Evolutionary conservation across 1,140 invertebrate genomes (phyloP).

Genomic region (Danaus melanippus): DNA sequence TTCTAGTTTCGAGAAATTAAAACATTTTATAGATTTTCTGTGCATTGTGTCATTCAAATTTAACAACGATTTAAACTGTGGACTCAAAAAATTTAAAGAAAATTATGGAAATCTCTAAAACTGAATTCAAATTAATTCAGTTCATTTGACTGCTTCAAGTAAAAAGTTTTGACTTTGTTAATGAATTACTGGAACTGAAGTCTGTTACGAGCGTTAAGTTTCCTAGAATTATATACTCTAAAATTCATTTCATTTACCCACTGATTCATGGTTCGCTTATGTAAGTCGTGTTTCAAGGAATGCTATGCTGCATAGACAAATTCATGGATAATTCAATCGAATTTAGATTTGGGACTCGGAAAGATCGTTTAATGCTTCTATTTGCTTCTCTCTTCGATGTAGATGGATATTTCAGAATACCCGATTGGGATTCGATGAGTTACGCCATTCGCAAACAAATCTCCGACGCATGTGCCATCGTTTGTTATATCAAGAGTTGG

Average conservation of each 20-base stretch:
- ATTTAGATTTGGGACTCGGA: no score
- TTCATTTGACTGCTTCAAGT: no score
- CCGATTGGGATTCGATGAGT: conserved; percentile 50
- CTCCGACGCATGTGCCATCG: conserved; percentile 29
- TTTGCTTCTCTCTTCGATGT: not conserved
- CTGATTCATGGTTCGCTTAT: no score
- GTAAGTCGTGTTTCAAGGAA: no score
- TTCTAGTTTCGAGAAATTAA: conserved; percentile 25
- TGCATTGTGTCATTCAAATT: conserved; percentile 15
- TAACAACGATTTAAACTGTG: not conserved
- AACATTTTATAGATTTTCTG: conserved; percentile 18
- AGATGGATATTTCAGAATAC: conserved; percentile 27
- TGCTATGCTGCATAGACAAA: no score
- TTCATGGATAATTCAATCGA: no score
- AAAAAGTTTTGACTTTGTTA: no score
- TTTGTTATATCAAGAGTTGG: not conserved
- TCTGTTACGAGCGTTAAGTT: not conserved
- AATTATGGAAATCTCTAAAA: no score
- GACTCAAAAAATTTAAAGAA: no score
- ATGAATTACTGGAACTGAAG: conserved; percentile 1
- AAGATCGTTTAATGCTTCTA: not conserved
- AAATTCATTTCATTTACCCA: no score
- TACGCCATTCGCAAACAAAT: conserved; percentile 48
- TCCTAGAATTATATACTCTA: no score
- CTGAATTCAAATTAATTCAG: no score